Evolutionary conservation across 1,140 invertebrate species (phyloP).

Genomic region (Aphidius ervi): DNA sequence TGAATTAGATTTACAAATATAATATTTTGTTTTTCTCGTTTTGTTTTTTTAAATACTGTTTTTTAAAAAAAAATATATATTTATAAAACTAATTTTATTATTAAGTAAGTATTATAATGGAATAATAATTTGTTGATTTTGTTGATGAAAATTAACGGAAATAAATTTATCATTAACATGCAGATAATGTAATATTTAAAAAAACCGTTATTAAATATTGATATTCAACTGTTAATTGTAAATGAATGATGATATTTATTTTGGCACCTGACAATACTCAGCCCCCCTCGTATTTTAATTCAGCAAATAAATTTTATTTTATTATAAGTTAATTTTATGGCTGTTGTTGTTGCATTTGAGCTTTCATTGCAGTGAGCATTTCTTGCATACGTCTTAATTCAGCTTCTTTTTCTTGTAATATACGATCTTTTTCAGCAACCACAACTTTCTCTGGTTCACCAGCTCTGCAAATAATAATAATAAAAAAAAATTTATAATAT

Average conservation of each 20-base stretch:
- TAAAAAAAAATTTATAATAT: slow-evolving; percentile 3
- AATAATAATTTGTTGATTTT: too few species aligned
- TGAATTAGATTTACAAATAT: too few species aligned
- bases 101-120: too few species aligned
- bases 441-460: slow-evolving; percentile 47
- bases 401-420: slow-evolving; percentile 84
- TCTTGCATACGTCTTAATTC: slow-evolving; percentile 91
- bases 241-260: neutral
- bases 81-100: too few species aligned
- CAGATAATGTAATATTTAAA: too few species aligned
- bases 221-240: too few species aligned
- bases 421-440: slow-evolving; percentile 72
- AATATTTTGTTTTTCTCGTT: too few species aligned
- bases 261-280: slow-evolving; percentile 19
- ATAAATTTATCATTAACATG: too few species aligned
- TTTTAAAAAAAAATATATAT: too few species aligned
- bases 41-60: too few species aligned
- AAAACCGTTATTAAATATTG: too few species aligned
- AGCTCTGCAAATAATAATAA: slow-evolving; percentile 28
- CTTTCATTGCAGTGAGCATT: slow-evolving; percentile 92
- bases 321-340: slow-evolving; percentile 35
- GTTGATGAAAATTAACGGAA: too few species aligned
- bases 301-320: neutral
- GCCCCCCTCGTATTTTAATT: neutral
- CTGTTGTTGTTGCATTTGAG: slow-evolving; percentile 75